Evolutionary conservation across 2,113 vertebrate genomes (phyloP).

Genomic region (Lynx canadensis): DNA sequence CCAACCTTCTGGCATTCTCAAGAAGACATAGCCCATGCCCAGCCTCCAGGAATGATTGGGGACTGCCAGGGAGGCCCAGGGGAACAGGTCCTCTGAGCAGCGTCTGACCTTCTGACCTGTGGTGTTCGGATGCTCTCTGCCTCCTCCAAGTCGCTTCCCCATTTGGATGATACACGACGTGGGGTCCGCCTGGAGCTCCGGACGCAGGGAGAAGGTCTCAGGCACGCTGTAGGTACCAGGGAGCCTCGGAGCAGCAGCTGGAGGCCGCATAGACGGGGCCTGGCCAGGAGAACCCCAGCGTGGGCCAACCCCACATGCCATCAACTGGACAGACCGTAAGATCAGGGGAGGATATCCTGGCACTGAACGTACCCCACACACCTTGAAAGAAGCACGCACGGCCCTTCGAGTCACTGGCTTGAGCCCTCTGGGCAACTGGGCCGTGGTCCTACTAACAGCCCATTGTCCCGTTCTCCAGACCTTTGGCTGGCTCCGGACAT

Average conservation of each 20-base stretch:
- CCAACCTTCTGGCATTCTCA: neutral
- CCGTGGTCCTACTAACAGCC: neutral
- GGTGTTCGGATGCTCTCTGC: too few relatives aligned
- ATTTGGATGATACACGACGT: neutral
- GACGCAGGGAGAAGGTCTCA: neutral
- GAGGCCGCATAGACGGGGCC: neutral
- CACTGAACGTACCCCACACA: fast-evolving
- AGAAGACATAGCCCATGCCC: constrained; percentile 20
- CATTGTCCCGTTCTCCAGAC: neutral
- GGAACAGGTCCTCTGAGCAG: neutral
- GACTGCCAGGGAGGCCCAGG: neutral
- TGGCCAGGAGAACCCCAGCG: neutral
- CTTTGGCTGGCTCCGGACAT: neutral
- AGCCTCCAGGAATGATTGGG: neutral
- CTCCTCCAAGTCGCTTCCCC: neutral
- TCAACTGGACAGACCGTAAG: neutral
- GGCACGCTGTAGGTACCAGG: neutral
- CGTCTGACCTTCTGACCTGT: neutral
- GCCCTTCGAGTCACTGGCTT: neutral
- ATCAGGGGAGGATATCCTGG: neutral
- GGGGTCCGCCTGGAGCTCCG: neutral
- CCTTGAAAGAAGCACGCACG: neutral
- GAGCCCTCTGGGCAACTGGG: neutral
- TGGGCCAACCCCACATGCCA: neutral
- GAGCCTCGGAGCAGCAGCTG: neutral